These are phyloP conservation scores for Eptesicus fuscus DNA, from an alignment of 2,113 vertebrate species.

Conservation along the genomic window DNA sequence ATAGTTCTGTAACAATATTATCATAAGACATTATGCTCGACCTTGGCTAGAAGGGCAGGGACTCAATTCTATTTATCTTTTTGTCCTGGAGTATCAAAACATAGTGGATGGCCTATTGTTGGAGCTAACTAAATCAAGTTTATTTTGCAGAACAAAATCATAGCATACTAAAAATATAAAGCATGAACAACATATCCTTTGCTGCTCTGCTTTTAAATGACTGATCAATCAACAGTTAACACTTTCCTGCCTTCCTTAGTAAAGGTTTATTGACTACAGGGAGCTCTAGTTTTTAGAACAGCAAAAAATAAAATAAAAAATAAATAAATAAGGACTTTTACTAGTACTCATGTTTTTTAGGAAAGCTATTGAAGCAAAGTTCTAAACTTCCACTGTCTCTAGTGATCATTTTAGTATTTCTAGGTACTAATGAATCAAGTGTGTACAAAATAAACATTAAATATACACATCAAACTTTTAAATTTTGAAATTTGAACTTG, in stretches of 20 bases:
- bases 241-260: background rate
- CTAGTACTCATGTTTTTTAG: background rate
- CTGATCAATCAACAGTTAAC: background rate
- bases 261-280: background rate
- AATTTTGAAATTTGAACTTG: background rate
- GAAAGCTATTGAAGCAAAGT: conserved; percentile 12
- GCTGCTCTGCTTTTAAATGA: conserved; percentile 19
- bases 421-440: background rate
- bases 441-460: conserved; percentile 43
- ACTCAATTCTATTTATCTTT: background rate
- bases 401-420: conserved; percentile 28
- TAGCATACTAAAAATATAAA: conserved; percentile 20
- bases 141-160: conserved; percentile 33
- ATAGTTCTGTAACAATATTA: background rate
- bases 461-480: background rate
- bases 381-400: background rate
- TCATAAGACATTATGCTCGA: background rate
- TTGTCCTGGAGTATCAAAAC: conserved; percentile 4
- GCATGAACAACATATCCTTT: background rate
- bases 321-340: background rate
- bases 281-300: background rate
- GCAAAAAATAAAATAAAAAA: background rate
- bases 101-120: background rate
- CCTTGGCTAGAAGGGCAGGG: background rate
- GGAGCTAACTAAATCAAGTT: background rate